phyloP scores from a whole-genome alignment of 2,888 invertebrate genomes.

The Reticulitermes lucifugus region DNA sequence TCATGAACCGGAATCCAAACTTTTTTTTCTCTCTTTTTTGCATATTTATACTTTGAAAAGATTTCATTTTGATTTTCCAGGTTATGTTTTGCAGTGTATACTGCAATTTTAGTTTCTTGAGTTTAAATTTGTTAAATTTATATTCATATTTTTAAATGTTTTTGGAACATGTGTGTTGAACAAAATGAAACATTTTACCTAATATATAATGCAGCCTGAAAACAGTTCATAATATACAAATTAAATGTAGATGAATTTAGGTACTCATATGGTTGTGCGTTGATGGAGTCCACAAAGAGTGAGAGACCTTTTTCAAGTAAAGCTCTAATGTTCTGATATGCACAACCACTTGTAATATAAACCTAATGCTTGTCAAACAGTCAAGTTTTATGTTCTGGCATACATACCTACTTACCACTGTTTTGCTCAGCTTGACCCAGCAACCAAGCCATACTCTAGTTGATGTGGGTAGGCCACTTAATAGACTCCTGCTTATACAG shows the following conservation, averaged over 20 bases:
- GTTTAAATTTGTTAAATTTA: not conserved
- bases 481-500: no score
- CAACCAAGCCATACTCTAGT: not conserved
- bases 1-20: no score
- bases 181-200: not conserved
- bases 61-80: not conserved
- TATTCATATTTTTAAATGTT: not conserved
- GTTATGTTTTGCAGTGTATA: not conserved
- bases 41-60: no score
- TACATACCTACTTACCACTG: not conserved
- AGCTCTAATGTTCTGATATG: not conserved
- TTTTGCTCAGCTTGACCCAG: not conserved
- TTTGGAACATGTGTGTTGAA: not conserved
- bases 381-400: not conserved
- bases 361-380: not conserved
- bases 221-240: not conserved
- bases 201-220: not conserved
- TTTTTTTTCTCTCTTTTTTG: no score
- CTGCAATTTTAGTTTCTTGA: not conserved
- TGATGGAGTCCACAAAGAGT: not conserved
- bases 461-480: not conserved
- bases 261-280: constrained; percentile 31
- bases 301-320: not conserved
- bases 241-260: not conserved
- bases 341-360: not conserved